Base-by-base conservation (phyloP, 2,113 vertebrate genomes). In the Pseudorasbora parva region DNA sequence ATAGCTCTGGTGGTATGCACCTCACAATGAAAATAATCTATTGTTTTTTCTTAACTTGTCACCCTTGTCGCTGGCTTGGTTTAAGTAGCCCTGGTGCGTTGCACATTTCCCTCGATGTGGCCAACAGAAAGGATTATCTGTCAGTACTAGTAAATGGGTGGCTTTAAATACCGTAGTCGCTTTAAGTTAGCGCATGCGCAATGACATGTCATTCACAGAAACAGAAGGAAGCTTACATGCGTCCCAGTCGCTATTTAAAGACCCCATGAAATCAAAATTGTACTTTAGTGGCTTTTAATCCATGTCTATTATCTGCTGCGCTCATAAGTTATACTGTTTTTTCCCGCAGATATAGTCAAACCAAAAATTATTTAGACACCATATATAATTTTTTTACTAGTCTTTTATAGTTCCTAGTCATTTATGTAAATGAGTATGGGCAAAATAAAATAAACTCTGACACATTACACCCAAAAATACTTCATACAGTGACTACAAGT, bases 91-190 rank as follows among this genome's bases (percentile, higher is more conserved):
- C 45, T 37, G 25, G 9, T 19, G 25, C 27, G 2, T 3, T 10
- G 45, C 57, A 64, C 8, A 14, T 49, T 68, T 49, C 23, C 45
- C 25, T 10, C 37, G 62, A 69, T 69, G 21, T 19, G 12, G 41
- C 6, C 2, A 21, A 21, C 14, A 8, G 4, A 49, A 12, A 27
- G 59, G 62, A 41, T 81, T 56, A 71, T 51, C 79, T 79, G 57
- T 64, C 57, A 23, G 14, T 66, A 37, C 37, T 37, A 7, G 74
- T 73, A 45, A 37, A 27, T 51, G 60, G 14, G 78, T 69, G 62
- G 64, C 47, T 69, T 80, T 81, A 69, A 81, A 81, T 81, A n/a
- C n/a, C n/a, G n/a, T n/a, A 37, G 64, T 37, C 5, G 3, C 27
- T 17, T 56, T 30, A 54, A 54, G 8, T 81, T 23, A 9, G 79